These are phyloP conservation scores for Diadophis punctatus DNA, from an alignment of 2,113 vertebrate species.

Conservation along the genomic window DNA sequence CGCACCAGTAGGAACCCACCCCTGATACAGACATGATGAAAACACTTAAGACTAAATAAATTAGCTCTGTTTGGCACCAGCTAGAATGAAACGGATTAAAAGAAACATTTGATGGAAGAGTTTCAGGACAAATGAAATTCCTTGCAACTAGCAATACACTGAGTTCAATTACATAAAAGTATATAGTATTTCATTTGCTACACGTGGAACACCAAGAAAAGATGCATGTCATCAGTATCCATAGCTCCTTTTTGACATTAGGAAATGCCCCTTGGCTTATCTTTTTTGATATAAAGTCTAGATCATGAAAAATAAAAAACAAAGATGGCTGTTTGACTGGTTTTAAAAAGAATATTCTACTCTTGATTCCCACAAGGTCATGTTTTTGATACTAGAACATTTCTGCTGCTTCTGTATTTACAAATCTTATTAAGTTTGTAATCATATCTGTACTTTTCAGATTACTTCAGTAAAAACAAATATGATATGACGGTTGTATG, in stretches of 20 bases:
- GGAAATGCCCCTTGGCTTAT: neutral
- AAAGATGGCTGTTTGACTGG: neutral
- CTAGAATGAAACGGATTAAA: neutral
- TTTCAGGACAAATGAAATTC: neutral
- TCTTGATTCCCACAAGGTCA: slow-evolving; percentile 25
- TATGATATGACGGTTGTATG: slow-evolving; percentile 8
- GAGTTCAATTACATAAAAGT: neutral
- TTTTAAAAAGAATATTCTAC: neutral
- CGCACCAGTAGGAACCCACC: no score
- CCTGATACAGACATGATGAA: neutral
- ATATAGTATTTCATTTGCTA: neutral
- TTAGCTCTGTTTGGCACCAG: neutral
- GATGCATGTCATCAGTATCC: no score
- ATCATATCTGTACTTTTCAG: slow-evolving; percentile 19
- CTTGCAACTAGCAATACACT: neutral
- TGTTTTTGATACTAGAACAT: neutral
- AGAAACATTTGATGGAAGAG: neutral
- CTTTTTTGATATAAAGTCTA: neutral
- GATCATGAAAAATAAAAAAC: neutral
- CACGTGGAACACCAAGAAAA: neutral
- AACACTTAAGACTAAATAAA: neutral
- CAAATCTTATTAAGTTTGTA: slow-evolving; percentile 21
- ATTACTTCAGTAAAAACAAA: slow-evolving; percentile 21
- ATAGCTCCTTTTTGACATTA: neutral
- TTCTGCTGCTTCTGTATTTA: slow-evolving; percentile 3